Evolutionary conservation across 2,797 vertebrate genomes (phyloP).

Genomic region (Centroberyx gerrardi): DNA sequence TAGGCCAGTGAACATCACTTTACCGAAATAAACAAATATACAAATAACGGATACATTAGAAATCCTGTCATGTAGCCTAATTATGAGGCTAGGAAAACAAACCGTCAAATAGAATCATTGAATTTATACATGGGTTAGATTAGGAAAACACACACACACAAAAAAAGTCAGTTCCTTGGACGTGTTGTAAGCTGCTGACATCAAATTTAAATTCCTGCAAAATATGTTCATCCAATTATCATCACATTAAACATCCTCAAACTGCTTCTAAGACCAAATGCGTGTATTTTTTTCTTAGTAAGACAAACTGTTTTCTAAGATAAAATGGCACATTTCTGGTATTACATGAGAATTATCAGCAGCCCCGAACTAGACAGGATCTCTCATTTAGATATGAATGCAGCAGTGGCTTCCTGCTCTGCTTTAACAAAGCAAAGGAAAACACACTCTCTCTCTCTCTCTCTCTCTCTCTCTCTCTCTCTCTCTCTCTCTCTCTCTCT

Average conservation of each 20-base stretch:
- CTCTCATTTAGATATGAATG: not conserved
- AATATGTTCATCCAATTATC: no score
- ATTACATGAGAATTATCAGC: not conserved
- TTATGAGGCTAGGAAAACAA: not conserved
- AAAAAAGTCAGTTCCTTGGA: not conserved
- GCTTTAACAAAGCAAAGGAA: no score
- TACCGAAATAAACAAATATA: not conserved
- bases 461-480: no score
- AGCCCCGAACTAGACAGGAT: not conserved
- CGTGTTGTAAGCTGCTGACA: no score
- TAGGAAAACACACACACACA: not conserved
- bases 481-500: not conserved
- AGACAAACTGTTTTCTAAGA: not conserved
- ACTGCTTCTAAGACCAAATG: no score
- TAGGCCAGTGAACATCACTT: conserved; percentile 45
- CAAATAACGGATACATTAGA: not conserved
- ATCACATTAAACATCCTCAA: no score
- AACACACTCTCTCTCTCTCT: no score
- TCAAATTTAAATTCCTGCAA: no score
- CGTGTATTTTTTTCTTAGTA: not conserved
- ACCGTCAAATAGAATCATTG: not conserved
- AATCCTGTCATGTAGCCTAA: not conserved
- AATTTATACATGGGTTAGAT: not conserved
- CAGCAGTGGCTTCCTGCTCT: no score
- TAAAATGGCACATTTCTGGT: not conserved